Percentiles rank a stretch among this genome's conserved stretches.
phyloP scores from a whole-genome alignment of 2,888 invertebrate species.

The Eupithecia pulchellata region DNA sequence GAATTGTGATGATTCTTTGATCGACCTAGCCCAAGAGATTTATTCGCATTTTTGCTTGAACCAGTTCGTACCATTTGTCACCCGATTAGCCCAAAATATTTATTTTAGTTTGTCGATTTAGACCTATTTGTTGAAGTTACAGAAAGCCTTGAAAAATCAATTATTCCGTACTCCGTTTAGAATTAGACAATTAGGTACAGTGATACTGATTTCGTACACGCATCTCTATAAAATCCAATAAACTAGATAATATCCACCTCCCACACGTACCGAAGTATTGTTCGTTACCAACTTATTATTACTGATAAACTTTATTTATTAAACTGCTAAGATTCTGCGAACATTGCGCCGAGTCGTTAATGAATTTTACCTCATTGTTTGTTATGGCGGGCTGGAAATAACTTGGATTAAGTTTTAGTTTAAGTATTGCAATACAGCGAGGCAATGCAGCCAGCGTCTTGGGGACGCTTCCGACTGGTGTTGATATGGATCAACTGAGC shows the following conservation, averaged over 20 bases:
- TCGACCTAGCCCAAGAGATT: not conserved
- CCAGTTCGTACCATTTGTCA: too few species aligned
- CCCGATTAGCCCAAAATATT: too few species aligned
- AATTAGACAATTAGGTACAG: constrained; percentile 11
- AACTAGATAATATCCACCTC: constrained; percentile 48
- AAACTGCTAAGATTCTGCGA: constrained; percentile 37
- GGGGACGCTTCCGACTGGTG: too few species aligned
- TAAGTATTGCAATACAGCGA: too few species aligned
- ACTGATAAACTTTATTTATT: constrained; percentile 56
- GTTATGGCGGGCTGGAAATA: not conserved
- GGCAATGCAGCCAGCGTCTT: too few species aligned
- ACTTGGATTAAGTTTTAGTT: not conserved
- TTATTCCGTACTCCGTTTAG: not conserved
- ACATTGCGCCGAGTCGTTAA: constrained; percentile 47
- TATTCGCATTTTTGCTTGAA: not conserved
- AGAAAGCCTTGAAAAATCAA: too few species aligned
- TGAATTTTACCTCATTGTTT: constrained; percentile 49
- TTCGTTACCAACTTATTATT: constrained; percentile 55
- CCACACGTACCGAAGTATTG: constrained; percentile 54
- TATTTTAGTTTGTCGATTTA: too few species aligned
- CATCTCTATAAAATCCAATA: constrained; percentile 50
- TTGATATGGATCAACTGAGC: too few species aligned
- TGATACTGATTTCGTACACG: not conserved
- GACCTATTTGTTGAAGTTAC: too few species aligned
- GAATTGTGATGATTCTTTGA: not conserved